Evolutionary conservation across 2,113 vertebrate genomes (phyloP).

Genomic region (Periophthalmodon schlosseri): DNA sequence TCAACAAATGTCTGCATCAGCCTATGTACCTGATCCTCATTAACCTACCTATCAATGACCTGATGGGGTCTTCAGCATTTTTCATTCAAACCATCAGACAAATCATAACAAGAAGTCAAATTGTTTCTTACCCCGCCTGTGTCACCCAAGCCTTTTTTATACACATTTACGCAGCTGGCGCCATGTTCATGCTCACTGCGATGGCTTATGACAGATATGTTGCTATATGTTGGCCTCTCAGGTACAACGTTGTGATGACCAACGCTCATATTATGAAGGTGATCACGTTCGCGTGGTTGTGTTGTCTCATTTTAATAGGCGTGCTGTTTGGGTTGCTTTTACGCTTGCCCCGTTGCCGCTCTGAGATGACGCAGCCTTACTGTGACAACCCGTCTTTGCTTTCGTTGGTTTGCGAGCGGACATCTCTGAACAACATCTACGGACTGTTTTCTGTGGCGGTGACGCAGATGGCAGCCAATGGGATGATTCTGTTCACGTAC

Average conservation of each 20-base stretch:
- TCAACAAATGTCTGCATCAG: conserved; percentile 72
- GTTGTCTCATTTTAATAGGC: conserved; percentile 42
- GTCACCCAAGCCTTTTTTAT: conserved; percentile 76
- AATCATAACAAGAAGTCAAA: conserved; percentile 49
- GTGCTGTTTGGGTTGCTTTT: conserved; percentile 70
- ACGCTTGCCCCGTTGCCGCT: conserved; percentile 69
- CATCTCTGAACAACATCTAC: conserved; percentile 70
- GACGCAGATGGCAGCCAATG: conserved; percentile 43
- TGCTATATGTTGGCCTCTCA: conserved; percentile 76
- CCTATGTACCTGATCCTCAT: conserved; percentile 76
- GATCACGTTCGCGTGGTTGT: conserved; percentile 61
- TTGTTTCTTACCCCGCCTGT: conserved; percentile 59
- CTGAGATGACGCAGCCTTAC: conserved; percentile 52
- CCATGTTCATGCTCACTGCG: conserved; percentile 60
- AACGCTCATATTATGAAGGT: conserved; percentile 56
- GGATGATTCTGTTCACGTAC: conserved; percentile 66
- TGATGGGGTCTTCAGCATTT: conserved; percentile 70
- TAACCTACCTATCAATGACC: conserved; percentile 73
- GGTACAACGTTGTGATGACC: conserved; percentile 71
- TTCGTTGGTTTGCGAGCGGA: conserved; percentile 66
- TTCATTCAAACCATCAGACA: conserved; percentile 62
- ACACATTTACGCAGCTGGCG: conserved; percentile 67
- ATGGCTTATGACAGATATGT: conserved; percentile 81
- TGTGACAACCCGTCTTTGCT: conserved; percentile 74
- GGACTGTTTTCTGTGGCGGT: conserved; percentile 28